Base-by-base conservation (phyloP, 2,113 vertebrate species). In the Uropsilus gracilis region DNA sequence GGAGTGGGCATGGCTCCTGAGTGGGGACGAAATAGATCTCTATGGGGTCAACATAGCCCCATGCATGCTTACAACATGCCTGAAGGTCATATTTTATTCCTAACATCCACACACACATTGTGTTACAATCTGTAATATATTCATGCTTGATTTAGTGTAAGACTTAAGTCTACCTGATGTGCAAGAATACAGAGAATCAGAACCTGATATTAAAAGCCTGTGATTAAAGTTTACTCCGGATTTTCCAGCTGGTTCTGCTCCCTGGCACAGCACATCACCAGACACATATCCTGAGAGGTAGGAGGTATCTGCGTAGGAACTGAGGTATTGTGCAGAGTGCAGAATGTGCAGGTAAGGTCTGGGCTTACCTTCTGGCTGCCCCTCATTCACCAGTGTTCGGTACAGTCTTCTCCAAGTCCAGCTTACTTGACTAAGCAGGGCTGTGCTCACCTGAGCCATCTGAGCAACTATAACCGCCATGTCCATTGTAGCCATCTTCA, bases 361-460 rank as follows among this genome's bases (percentile, higher is more conserved):
- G 7, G 34, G 30, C 50, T 68, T 0, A 8, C 17, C 53, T 26
- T 26, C n/a, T 9, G 22, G 34, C n/a, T 34, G 59, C 7, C 26
- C 71, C 10, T 24, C 4, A 17, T 17, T 14, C 16, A 18, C 77
- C 14, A 0, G 81, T 84, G 11, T 13, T 3, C 10, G 42, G 26
- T 37, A 69, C 28, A n/a, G 53, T 3, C 44, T 81, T 39, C 28
- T 50, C 9, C 2, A 50, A 42, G 59, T 37, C 68, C 50, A 59
- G 22, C 28, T 18, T 50, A 11, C 26, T 59, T 0, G 0, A 0
- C n/a, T n/a, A n/a, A n/a, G n/a, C n/a, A n/a, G n/a, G n/a, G n/a
- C n/a, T n/a, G n/a, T n/a, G n/a, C n/a, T n/a, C n/a, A n/a, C n/a
- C n/a, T n/a, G n/a, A n/a, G n/a, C n/a, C n/a, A n/a, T n/a, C n/a